A percentile compares a stretch with the other conserved stretches of the same genome.
These are phyloP conservation scores for Cichladusa arquata DNA, from an alignment of 2,113 vertebrate genomes.

Conservation along the genomic window DNA sequence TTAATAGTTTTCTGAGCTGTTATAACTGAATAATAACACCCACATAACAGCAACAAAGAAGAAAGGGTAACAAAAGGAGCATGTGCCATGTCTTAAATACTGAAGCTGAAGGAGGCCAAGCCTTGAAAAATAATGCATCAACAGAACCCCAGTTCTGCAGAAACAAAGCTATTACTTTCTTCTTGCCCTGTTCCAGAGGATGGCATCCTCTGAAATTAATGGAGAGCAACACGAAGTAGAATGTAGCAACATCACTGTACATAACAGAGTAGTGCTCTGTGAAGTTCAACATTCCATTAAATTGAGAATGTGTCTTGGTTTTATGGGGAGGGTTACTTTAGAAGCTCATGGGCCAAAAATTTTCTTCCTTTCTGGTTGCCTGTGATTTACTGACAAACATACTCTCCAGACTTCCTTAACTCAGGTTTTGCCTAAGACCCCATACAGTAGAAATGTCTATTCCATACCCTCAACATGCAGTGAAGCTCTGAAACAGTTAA, in stretches of 20 bases:
- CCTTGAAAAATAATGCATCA: background rate
- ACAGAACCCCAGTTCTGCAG: background rate
- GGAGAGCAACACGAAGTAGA: background rate
- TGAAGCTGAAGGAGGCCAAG: background rate
- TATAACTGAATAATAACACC: background rate
- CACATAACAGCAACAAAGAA: background rate
- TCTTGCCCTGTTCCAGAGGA: background rate
- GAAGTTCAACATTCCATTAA: background rate
- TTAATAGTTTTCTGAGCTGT: background rate
- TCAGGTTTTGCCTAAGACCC: background rate
- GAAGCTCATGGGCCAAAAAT: background rate
- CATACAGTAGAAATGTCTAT: background rate
- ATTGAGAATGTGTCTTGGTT: background rate
- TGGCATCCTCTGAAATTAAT: background rate
- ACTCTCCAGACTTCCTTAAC: background rate
- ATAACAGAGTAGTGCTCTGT: background rate
- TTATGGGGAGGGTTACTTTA: background rate
- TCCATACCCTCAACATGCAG: background rate
- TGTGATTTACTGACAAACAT: background rate
- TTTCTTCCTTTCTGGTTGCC: background rate
- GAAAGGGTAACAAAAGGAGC: background rate
- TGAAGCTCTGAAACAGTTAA: conserved; percentile 48
- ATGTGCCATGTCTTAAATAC: background rate
- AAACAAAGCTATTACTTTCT: background rate
- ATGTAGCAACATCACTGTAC: background rate